phyloP scores from a whole-genome alignment of 2,113 vertebrate species.

The Oreocharis arfaki region DNA sequence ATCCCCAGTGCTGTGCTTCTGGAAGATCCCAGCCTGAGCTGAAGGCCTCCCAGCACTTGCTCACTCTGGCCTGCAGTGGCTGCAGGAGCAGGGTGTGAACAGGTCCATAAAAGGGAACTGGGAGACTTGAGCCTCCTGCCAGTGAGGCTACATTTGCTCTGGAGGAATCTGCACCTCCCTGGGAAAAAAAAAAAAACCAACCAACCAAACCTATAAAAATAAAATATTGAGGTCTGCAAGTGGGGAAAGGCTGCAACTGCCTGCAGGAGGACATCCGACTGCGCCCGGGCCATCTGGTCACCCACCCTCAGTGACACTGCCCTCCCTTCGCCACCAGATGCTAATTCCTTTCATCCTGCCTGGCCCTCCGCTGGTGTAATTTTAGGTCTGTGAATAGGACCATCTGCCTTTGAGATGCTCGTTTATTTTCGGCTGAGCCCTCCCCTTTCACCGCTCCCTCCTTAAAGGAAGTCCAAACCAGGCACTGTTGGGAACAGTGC shows the following conservation, averaged over 20 bases:
- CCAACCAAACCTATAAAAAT: background rate
- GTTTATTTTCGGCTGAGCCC: slow-evolving; percentile 22
- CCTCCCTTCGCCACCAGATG: background rate
- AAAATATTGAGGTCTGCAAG: background rate
- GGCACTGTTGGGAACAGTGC: background rate
- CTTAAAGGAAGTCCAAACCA: slow-evolving; percentile 22
- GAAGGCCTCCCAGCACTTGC: background rate
- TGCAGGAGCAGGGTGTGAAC: background rate
- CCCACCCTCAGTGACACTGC: background rate
- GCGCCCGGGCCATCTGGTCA: slow-evolving; percentile 8
- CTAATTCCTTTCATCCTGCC: slow-evolving; percentile 55
- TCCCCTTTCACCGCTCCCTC: slow-evolving; percentile 29
- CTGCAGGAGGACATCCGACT: background rate
- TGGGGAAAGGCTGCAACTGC: background rate
- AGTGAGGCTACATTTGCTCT: background rate
- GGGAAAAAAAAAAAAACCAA: background rate
- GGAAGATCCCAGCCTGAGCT: background rate
- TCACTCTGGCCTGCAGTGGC: accelerated
- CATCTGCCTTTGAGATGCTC: slow-evolving; percentile 56
- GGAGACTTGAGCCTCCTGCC: background rate
- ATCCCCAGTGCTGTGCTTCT: background rate
- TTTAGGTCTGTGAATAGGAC: slow-evolving; percentile 46
- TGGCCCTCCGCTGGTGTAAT: background rate
- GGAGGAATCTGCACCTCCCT: background rate
- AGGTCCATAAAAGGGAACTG: slow-evolving; percentile 50